Conservation (phyloP, 2,888 invertebrate genomes). For the Ashinkailepas kermadecensis region DNA sequence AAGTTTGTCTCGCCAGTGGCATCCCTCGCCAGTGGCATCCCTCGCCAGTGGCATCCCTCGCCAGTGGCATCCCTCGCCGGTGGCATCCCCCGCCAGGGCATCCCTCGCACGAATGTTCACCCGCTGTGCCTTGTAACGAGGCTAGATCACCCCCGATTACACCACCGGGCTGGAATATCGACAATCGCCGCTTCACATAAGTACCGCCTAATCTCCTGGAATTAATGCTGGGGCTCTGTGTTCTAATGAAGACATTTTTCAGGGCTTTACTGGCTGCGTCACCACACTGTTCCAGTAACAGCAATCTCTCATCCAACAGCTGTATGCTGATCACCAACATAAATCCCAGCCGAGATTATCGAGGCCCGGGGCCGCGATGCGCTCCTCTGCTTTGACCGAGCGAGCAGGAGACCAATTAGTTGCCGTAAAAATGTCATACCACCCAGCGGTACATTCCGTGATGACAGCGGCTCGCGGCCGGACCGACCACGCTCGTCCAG, state of each 20-base stretch:
- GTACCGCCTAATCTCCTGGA: neutral
- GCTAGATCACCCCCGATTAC: no score
- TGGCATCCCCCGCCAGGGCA: no score
- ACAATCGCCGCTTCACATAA: no score
- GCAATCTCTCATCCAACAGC: neutral
- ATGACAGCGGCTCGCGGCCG: neutral
- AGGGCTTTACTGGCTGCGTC: neutral
- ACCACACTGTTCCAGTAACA: neutral
- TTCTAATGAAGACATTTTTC: constrained; percentile 22
- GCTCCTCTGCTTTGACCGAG: neutral
- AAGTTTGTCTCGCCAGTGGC: no score
- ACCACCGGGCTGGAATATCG: no score
- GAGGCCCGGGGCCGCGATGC: no score
- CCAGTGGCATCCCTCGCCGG: no score
- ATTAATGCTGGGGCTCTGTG: neutral
- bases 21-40: no score
- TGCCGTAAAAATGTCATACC: neutral
- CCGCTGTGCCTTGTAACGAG: no score
- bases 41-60: no score
- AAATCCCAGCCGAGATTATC: neutral
- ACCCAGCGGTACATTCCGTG: neutral
- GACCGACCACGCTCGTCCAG: neutral
- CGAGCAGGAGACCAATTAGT: neutral
- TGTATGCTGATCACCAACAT: neutral
- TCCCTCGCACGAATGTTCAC: no score